These are phyloP conservation scores for Calephelis perditalis DNA, from an alignment of 2,888 invertebrate species.

Conservation along the genomic window DNA sequence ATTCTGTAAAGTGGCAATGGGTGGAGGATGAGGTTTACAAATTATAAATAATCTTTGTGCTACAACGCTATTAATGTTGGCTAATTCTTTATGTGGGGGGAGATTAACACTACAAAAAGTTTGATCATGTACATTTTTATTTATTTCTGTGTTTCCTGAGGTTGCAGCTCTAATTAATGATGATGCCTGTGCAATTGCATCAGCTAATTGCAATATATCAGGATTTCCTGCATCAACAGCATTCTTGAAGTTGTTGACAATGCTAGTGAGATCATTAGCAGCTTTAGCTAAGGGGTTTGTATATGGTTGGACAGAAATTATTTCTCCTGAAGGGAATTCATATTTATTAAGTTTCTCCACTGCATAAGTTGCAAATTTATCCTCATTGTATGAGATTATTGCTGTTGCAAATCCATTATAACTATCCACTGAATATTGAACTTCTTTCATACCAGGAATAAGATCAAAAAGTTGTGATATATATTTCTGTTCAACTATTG, in stretches of 20 bases:
- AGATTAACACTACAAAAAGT: slow-evolving; percentile 81
- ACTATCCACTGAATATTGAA: slow-evolving; percentile 63
- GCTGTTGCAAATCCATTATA: slow-evolving; percentile 68
- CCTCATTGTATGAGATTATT: slow-evolving; percentile 52
- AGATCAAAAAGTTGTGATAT: slow-evolving; percentile 92
- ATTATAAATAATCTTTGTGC: slow-evolving; percentile 84
- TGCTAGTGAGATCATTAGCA: slow-evolving; percentile 52
- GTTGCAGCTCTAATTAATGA: slow-evolving; percentile 84
- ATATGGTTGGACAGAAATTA: slow-evolving; percentile 86
- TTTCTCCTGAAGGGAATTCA: slow-evolving; percentile 94
- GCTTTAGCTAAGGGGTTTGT: slow-evolving; percentile 56
- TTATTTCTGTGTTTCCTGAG: slow-evolving; percentile 36
- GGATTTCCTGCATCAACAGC: slow-evolving; percentile 50
- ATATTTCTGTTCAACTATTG: slow-evolving; percentile 85
- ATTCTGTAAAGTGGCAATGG: slow-evolving; percentile 86
- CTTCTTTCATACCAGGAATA: slow-evolving; percentile 80
- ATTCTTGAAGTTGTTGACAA: slow-evolving; percentile 60
- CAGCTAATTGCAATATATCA: slow-evolving; percentile 83
- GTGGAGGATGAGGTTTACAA: slow-evolving; percentile 82
- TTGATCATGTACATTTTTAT: slow-evolving; percentile 34
- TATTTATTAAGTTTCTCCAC: slow-evolving; percentile 92
- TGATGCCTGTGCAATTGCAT: slow-evolving; percentile 88
- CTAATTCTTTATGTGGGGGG: slow-evolving; percentile 84
- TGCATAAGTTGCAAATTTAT: slow-evolving; percentile 77
- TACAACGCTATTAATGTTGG: slow-evolving; percentile 78